Evolutionary conservation across 2,888 invertebrate species (phyloP), one percentile per base, ranked within the genome.

Genomic region (Dendrolimus houi): DNA sequence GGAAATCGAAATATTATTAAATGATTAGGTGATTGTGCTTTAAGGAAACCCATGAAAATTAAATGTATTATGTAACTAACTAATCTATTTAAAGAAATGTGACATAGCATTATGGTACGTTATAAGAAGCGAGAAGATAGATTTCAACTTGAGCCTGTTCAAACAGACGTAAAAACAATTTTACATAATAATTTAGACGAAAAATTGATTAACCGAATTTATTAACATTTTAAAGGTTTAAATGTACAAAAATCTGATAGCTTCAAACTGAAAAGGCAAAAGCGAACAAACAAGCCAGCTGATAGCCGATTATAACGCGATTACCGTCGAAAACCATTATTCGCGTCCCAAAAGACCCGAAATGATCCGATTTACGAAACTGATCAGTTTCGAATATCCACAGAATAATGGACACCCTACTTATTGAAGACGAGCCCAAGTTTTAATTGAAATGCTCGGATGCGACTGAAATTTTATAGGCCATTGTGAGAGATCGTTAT

Each of bases 401-500:
- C 40, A 29, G 12, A 41, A 47, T 55, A 3, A 47, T 54, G 12
- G 67, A 29, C 56, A 58, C 67, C 66, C 67, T 67, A 67, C 62
- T 68, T 63, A 74, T 71, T 69, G 71, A 69, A 70, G 72, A 69
- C 67, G 62, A 66, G 75, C 64, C 72, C 68, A 81, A 82, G 81
- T 82, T 81, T 79, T 81, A 82, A 82, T 82, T 81, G 81, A 82
- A 81, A 77, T 68, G 73, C 73, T 75, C 64, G 72, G 71, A 74
- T 72, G 76, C 67, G 71, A 74, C 77, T 77, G 74, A 78, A 79
- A 81, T 78, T 75, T 76, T 77, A 79, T 77, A 66, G 74, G 62
- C 74, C 69, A 77, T 79, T 74, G 74, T 70, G 69, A 70, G 75
- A 68, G 68, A 29, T 60, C 71, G 73, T 72, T 77, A 79, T 77